Conservation (phyloP, 1,140 invertebrate genomes). For the Apis florea region DNA sequence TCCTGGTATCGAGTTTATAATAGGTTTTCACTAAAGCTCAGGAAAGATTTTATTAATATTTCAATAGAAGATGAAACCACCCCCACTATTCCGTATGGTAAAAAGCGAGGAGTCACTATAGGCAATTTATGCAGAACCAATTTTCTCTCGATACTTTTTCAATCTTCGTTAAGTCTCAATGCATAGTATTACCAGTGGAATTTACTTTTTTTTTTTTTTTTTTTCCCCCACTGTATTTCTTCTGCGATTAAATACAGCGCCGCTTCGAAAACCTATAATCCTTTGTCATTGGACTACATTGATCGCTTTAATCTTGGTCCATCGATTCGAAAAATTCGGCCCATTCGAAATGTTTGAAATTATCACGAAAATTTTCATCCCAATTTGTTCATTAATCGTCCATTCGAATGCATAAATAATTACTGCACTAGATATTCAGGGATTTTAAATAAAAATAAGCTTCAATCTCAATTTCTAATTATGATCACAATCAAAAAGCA, state of each 20-base stretch:
- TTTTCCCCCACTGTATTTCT: not conserved
- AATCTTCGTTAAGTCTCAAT: conserved; percentile 9
- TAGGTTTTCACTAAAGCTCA: not conserved
- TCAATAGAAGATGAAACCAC: not conserved
- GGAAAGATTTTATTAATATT: not conserved
- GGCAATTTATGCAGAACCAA: not conserved
- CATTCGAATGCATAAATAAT: not conserved
- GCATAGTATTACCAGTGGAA: not conserved
- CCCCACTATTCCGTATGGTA: not conserved
- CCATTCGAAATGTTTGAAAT: not conserved
- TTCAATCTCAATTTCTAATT: too few relatives aligned
- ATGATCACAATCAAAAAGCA: too few relatives aligned
- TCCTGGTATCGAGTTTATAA: not conserved
- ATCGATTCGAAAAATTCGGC: not conserved
- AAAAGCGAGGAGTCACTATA: not conserved
- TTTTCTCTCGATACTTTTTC: conserved; percentile 1
- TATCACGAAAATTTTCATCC: not conserved
- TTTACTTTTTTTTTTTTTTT: conserved; percentile 7
- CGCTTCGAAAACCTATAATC: not conserved
- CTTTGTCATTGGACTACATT: not conserved
- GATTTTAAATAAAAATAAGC: too few relatives aligned
- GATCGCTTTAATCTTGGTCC: not conserved
- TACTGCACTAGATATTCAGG: too few relatives aligned
- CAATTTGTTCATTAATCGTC: not conserved
- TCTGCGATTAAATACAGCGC: not conserved